phyloP scores from a whole-genome alignment of 2,888 invertebrate genomes.

The Spatulosminthurus flaviceps region DNA sequence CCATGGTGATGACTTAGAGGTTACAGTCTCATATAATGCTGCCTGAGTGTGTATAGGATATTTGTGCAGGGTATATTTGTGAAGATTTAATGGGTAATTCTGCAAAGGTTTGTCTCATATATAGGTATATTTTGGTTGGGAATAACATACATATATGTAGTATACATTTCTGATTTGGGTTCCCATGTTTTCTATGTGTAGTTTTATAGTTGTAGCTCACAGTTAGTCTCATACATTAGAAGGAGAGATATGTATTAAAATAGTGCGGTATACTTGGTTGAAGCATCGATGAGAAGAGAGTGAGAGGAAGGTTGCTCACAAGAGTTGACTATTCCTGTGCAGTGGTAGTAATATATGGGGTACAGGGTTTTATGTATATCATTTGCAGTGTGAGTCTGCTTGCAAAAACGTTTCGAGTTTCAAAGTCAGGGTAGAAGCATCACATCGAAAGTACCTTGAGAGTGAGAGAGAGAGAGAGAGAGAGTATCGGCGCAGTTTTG shows the following conservation, averaged over 20 bases:
- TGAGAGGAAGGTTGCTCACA: neutral
- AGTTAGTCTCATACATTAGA: too few relatives aligned
- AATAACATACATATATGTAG: too few relatives aligned
- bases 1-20: slow-evolving; percentile 18
- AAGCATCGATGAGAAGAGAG: neutral
- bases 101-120: too few relatives aligned
- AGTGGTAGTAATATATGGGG: slow-evolving; percentile 3
- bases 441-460: slow-evolving; percentile 25
- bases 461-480: slow-evolving; percentile 29
- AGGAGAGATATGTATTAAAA: neutral
- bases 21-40: neutral
- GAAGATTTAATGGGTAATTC: too few relatives aligned
- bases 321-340: slow-evolving; percentile 5
- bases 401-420: slow-evolving; percentile 36
- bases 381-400: slow-evolving; percentile 3
- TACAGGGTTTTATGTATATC: slow-evolving; percentile 9
- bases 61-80: neutral
- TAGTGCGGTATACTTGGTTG: neutral
- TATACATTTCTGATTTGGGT: too few relatives aligned
- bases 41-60: neutral
- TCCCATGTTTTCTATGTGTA: too few relatives aligned
- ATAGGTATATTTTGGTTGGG: too few relatives aligned
- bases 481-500: slow-evolving; percentile 46
- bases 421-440: slow-evolving; percentile 32
- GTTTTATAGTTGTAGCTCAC: too few relatives aligned